These are phyloP conservation scores for Myopa tessellatipennis DNA, from an alignment of 2,888 invertebrate species.

Conservation along the genomic window DNA sequence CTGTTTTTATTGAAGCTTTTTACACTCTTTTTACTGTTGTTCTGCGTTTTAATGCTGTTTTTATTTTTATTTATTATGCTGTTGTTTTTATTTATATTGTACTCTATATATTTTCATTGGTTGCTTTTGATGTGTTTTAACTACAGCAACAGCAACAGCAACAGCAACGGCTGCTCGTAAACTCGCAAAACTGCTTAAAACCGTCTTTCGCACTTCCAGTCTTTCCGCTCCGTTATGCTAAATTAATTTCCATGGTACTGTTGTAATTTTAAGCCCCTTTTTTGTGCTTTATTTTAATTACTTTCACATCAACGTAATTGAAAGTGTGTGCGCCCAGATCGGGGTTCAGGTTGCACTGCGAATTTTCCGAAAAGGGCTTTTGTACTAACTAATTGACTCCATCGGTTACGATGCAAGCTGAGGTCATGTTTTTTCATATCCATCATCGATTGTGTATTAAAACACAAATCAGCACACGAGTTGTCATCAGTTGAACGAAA, in stretches of 20 bases:
- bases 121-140: background rate
- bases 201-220: constrained; percentile 9
- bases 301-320: constrained; percentile 16
- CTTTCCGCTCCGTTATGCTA: constrained; percentile 41
- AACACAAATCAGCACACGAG: too few relatives aligned
- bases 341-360: too few relatives aligned
- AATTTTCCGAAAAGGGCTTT: background rate
- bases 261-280: constrained; percentile 39
- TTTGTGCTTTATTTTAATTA: constrained; percentile 1
- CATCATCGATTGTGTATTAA: too few relatives aligned
- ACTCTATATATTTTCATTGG: background rate
- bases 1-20: constrained; percentile 21
- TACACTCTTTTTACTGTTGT: background rate
- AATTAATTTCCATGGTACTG: constrained; percentile 46
- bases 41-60: background rate
- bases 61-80: background rate
- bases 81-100: constrained; percentile 4
- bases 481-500: too few relatives aligned
- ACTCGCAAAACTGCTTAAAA: background rate
- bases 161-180: background rate
- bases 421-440: background rate
- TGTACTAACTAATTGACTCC: background rate
- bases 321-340: constrained; percentile 10
- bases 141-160: background rate
- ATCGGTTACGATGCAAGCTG: background rate